These are phyloP conservation scores for Aleiodes leptofemur DNA, from an alignment of 2,888 invertebrate genomes.

Conservation along the genomic window DNA sequence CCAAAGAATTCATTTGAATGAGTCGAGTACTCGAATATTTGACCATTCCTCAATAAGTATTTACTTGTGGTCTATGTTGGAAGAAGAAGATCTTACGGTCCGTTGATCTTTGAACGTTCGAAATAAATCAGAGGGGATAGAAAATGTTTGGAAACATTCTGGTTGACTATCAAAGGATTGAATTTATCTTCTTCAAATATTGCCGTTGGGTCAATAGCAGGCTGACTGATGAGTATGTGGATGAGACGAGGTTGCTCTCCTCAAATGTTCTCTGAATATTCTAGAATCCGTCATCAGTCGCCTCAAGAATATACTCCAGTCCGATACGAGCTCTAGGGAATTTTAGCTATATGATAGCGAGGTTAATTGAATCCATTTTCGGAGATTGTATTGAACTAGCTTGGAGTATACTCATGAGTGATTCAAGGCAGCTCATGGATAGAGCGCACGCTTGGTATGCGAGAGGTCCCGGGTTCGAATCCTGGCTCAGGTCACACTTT, in stretches of 20 bases:
- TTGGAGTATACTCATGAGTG: neutral
- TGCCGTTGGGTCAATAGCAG: conserved; percentile 57
- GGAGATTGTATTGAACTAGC: neutral
- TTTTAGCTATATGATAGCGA: neutral
- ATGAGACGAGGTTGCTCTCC: conserved; percentile 24
- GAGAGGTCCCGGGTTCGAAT: no score
- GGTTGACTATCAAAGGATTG: conserved; percentile 35
- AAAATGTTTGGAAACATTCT: conserved; percentile 55
- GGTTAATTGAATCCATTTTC: neutral
- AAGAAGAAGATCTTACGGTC: conserved; percentile 16
- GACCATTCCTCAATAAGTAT: neutral
- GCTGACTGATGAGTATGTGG: conserved; percentile 58
- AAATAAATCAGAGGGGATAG: conserved; percentile 62
- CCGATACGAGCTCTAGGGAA: neutral
- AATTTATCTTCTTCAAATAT: conserved; percentile 53
- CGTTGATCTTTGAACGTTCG: conserved; percentile 32
- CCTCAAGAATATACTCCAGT: neutral
- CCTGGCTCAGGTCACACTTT: no score
- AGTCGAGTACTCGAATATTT: conserved; percentile 34
- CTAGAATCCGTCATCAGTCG: neutral
- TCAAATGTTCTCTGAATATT: conserved; percentile 7
- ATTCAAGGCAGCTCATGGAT: neutral
- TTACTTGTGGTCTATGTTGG: neutral
- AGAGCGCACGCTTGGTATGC: no score
- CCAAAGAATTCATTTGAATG: neutral